These are phyloP conservation scores for Cryptocheilus praepositus DNA, from an alignment of 2,888 invertebrate genomes.

Conservation along the genomic window DNA sequence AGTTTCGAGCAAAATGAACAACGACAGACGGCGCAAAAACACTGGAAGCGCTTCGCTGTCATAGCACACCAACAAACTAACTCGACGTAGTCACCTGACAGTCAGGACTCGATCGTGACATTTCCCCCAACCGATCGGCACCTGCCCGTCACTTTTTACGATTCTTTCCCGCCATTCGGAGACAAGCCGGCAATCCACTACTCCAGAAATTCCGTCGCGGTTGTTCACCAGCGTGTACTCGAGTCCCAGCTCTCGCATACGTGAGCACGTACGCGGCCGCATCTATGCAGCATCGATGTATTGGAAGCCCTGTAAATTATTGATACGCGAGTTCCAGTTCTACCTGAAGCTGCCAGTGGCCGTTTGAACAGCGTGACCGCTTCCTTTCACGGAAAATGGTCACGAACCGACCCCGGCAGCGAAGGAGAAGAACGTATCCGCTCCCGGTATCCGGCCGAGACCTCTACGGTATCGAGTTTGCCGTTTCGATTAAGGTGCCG, in stretches of 20 bases:
- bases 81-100: too few species aligned
- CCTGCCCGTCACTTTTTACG: constrained; percentile 21
- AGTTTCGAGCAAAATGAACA: too few species aligned
- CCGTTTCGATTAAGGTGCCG: too few species aligned
- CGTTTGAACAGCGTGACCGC: constrained; percentile 25
- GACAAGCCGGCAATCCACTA: constrained; percentile 18
- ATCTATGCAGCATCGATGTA: not conserved
- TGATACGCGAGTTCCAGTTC: constrained; percentile 41
- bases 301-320: constrained; percentile 30
- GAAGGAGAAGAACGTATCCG: constrained; percentile 39
- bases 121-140: constrained; percentile 17
- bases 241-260: not conserved
- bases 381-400: constrained; percentile 44
- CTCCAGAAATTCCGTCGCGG: constrained; percentile 29
- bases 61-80: too few species aligned
- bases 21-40: too few species aligned
- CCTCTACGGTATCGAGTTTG: not conserved
- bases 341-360: constrained; percentile 15
- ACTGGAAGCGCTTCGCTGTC: too few species aligned
- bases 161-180: constrained; percentile 12
- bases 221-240: constrained; percentile 9
- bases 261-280: not conserved
- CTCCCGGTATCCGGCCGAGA: constrained; percentile 26
- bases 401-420: constrained; percentile 19
- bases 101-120: too few species aligned